A percentile compares a stretch with the other conserved stretches of the same genome.
These are phyloP conservation scores for Columbina picui DNA, from an alignment of 2,113 vertebrate species.

Conservation along the genomic window DNA sequence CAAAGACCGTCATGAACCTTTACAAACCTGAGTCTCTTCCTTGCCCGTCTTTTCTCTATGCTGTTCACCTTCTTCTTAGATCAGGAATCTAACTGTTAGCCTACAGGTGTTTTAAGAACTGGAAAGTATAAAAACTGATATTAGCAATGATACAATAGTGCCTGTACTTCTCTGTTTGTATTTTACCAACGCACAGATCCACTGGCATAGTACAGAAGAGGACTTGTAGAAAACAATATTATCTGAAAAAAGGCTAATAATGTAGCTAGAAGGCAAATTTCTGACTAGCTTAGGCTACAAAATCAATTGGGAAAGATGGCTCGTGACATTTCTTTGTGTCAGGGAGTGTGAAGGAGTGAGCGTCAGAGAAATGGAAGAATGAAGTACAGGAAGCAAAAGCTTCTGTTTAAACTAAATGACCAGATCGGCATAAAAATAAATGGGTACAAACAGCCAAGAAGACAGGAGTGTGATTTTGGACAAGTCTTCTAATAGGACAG, in stretches of 20 bases:
- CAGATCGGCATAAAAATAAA: background rate
- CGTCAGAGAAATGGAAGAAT: background rate
- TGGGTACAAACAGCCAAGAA: background rate
- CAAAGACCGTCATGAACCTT: background rate
- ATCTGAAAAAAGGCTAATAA: background rate
- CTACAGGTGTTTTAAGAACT: background rate
- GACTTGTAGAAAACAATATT: background rate
- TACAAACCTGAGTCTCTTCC: background rate
- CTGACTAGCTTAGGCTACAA: background rate
- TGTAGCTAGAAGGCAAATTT: background rate
- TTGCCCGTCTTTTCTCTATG: background rate
- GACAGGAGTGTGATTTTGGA: background rate
- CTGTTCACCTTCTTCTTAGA: background rate
- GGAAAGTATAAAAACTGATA: background rate
- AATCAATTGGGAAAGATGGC: background rate
- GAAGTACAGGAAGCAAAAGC: background rate
- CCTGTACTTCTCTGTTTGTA: background rate
- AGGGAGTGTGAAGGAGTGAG: background rate
- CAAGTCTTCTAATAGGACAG: background rate
- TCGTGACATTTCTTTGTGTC: background rate
- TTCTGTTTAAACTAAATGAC: background rate
- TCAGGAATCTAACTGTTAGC: background rate
- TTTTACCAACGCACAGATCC: background rate
- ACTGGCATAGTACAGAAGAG: background rate
- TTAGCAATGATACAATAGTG: background rate